These are phyloP conservation scores for Murina feae DNA, from an alignment of 2,113 vertebrate genomes.

Conservation along the genomic window DNA sequence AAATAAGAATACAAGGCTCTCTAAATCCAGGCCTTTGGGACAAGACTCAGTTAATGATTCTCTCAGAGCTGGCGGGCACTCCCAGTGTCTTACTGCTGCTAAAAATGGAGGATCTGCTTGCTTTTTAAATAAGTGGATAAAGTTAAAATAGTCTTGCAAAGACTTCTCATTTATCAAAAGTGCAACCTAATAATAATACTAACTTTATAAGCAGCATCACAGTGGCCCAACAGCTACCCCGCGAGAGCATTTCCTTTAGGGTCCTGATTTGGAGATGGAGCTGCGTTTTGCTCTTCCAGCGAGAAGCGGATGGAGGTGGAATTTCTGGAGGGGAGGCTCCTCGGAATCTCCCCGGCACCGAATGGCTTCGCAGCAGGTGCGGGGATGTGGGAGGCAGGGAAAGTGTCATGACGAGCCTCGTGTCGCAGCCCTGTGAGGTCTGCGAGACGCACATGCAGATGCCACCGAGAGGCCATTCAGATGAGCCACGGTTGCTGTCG, in stretches of 20 bases:
- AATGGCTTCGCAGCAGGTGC: background rate
- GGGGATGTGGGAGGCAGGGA: background rate
- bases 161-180: background rate
- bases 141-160: background rate
- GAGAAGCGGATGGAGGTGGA: background rate
- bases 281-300: background rate
- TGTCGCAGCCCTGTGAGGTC: background rate
- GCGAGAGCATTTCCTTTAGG: background rate
- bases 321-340: background rate
- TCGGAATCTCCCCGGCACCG: background rate
- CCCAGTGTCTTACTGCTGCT: background rate
- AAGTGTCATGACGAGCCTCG: background rate
- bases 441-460: background rate
- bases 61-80: background rate
- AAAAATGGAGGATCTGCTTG: background rate
- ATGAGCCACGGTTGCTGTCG: background rate
- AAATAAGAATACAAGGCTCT: background rate
- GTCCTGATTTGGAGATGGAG: background rate
- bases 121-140: background rate
- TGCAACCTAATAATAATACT: background rate
- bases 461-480: background rate
- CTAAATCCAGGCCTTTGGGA: background rate
- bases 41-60: background rate
- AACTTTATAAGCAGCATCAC: background rate
- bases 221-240: accelerated